Evolutionary conservation across 2,113 vertebrate genomes (phyloP).

Genomic region (Elephas maximus): DNA sequence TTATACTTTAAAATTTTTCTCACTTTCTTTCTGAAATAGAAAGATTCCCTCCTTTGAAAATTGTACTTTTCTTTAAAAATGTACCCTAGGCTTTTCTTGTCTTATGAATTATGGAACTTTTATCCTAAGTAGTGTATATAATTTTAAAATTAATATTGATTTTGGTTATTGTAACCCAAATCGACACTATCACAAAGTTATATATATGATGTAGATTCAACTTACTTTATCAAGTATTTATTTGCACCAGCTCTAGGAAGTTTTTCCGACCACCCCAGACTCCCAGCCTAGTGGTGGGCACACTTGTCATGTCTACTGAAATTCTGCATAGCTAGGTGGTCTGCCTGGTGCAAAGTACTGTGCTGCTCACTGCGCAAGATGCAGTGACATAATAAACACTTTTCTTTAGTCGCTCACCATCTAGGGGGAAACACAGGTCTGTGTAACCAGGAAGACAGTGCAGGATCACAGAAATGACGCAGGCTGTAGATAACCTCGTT

Average conservation of each 20-base stretch:
- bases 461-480: no score
- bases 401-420: background rate
- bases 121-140: background rate
- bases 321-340: background rate
- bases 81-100: background rate
- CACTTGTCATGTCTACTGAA: background rate
- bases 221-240: background rate
- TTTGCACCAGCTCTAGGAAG: background rate
- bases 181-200: background rate
- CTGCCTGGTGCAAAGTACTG: accelerated
- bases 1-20: background rate
- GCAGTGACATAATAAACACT: background rate
- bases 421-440: background rate
- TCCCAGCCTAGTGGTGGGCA: background rate
- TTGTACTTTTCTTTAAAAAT: constrained; percentile 44
- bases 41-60: background rate
- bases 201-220: background rate
- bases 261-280: background rate
- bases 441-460: background rate
- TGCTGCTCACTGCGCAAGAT: background rate
- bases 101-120: background rate
- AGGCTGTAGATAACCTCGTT: background rate
- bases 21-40: constrained; percentile 40
- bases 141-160: constrained; percentile 3
- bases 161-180: constrained; percentile 1